Evolutionary conservation across 2,113 vertebrate species (phyloP), one percentile per base, ranked within the genome.

Genomic region (Pseudopodoces humilis): DNA sequence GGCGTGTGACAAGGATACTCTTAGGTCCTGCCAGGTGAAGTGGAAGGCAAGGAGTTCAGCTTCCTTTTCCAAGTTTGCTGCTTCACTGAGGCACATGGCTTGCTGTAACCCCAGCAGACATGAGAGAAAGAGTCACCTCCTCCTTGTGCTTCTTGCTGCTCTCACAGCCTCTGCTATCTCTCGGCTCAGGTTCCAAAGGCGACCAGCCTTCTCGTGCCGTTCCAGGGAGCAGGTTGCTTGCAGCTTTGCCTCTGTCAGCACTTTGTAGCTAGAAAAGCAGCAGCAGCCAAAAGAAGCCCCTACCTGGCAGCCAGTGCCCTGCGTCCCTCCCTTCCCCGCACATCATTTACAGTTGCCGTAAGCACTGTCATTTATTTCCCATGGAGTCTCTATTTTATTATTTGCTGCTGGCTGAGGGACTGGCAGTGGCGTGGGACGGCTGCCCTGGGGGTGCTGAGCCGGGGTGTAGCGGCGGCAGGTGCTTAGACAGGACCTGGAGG

Each of bases 391-490:
- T 83, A 4, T 90, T 64, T 77, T 49, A 25, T 76, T 39, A 59
- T 77, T 80, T 59, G 43, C 24, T 39, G 70, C 35, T 55, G 55
- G 41, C 39, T 78, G 60, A 0, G 1, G 47, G 78, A 23, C 17
- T 83, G 83, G 85, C 39, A 68, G 21, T 2, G 9, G 49, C 8
- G 12, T 55, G 39, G 27, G 70, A 67, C n/a, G 31, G 74, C 50
- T 84, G 64, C 35, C 25, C 16, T 0, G 1, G 16, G 30, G 25
- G 4, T 24, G 79, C 74, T 9, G 44, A 23, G 12, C 4, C 47
- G 1, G 25, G 35, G 1, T 35, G 14, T 6, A 21, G 63, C 0
- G 0, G 49, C 68, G 52, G 49, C 68, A 56, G 27, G 41, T 2
- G 3, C 27, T 81, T 15, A 17, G 46, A 47, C 56, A 28, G 62